A percentile compares a stretch with the other conserved stretches of the same genome.
Conservation (phyloP, 2,797 vertebrate genomes). For the Salmo trutta region DNA sequence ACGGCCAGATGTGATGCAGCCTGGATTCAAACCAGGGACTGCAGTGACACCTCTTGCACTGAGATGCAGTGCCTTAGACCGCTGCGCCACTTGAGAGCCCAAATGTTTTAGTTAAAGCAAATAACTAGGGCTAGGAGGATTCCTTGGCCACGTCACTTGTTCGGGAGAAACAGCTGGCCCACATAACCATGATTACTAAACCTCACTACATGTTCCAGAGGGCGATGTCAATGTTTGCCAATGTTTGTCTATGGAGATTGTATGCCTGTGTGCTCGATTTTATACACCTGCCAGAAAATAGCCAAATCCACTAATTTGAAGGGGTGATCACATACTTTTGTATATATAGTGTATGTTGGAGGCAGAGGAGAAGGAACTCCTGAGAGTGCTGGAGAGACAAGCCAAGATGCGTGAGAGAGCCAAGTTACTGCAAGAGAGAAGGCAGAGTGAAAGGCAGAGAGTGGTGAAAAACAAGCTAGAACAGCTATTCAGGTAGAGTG, state of each 20-base stretch:
- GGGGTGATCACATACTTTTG: no score
- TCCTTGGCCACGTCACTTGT: background rate
- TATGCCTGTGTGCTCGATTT: no score
- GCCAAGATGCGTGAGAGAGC: constrained; percentile 77
- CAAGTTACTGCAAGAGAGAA: constrained; percentile 72
- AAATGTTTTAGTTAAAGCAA: background rate
- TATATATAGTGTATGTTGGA: constrained; percentile 68
- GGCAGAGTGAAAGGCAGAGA: constrained; percentile 80
- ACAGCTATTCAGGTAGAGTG: constrained; percentile 85
- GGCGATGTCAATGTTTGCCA: constrained; percentile 44
- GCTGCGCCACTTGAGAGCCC: no score
- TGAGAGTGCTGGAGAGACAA: constrained; percentile 71
- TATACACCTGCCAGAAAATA: no score
- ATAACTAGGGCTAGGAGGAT: background rate
- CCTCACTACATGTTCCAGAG: constrained; percentile 57
- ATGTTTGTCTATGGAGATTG: no score
- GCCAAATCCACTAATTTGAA: no score
- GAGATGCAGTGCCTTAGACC: no score
- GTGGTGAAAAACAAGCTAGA: constrained; percentile 83
- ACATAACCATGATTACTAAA: background rate
- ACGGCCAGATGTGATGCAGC: no score
- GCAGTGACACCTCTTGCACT: no score
- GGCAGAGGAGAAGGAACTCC: constrained; percentile 78
- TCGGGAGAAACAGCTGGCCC: background rate
- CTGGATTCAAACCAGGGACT: no score